These are phyloP conservation scores for Xyrichtys novacula DNA, from an alignment of 2,797 vertebrate species.

Conservation along the genomic window DNA sequence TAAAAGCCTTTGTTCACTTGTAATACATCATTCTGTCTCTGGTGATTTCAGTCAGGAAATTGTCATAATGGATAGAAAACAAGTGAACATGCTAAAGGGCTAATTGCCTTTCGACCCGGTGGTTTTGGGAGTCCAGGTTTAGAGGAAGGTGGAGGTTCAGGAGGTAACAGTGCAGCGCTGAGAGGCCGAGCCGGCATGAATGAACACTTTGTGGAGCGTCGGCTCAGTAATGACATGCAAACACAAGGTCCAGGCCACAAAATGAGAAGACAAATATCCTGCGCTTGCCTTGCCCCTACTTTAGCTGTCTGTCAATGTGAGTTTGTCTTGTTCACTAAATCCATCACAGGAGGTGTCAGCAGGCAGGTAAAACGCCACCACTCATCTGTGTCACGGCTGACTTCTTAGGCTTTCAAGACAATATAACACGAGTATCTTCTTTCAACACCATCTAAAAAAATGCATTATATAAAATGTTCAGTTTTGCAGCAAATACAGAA, in stretches of 20 bases:
- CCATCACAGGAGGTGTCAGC: constrained; percentile 54
- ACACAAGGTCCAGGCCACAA: constrained; percentile 80
- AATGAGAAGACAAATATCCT: constrained; percentile 84
- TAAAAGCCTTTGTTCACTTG: neutral
- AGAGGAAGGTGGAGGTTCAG: constrained; percentile 49
- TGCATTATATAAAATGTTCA: too few relatives aligned
- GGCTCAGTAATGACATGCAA: constrained; percentile 82
- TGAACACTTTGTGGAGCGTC: constrained; percentile 76
- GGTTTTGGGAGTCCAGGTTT: constrained; percentile 47
- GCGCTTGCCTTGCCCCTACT: constrained; percentile 59
- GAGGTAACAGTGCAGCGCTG: constrained; percentile 40
- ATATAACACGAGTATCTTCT: too few relatives aligned
- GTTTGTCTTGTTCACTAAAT: constrained; percentile 52
- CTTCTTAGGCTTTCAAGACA: neutral
- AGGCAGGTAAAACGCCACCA: constrained; percentile 24
- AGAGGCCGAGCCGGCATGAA: constrained; percentile 73
- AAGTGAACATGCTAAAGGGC: constrained; percentile 55
- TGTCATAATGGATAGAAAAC: constrained; percentile 51
- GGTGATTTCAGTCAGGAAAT: constrained; percentile 51
- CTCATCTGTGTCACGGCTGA: constrained; percentile 6
- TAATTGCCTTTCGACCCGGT: constrained; percentile 63
- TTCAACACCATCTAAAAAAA: too few relatives aligned
- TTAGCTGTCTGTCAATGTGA: constrained; percentile 71
- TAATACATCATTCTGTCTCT: constrained; percentile 18
- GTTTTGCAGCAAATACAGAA: too few relatives aligned